Percentiles rank a stretch among this genome's conserved stretches.
These are phyloP conservation scores for Lepilemur septentrionalis DNA, from an alignment of 2,797 vertebrate genomes.

Conservation along the genomic window DNA sequence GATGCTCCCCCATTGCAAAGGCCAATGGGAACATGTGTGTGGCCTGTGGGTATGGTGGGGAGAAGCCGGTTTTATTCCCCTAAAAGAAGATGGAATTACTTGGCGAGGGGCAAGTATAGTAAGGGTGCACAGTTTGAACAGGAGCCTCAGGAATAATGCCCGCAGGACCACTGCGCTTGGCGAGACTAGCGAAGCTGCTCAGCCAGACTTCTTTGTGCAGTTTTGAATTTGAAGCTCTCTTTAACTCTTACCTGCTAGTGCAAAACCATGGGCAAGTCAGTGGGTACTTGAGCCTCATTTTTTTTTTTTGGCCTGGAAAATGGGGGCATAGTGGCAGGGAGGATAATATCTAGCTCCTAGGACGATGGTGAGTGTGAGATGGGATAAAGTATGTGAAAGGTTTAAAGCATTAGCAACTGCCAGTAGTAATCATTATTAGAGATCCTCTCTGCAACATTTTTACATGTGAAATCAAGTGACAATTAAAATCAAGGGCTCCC, in stretches of 20 bases:
- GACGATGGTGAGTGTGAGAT: background rate
- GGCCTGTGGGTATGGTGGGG: background rate
- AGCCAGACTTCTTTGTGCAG: background rate
- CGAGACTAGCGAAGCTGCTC: too few species aligned
- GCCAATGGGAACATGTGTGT: background rate
- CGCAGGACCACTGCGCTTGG: background rate
- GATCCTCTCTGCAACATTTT: background rate
- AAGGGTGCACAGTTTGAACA: accelerated
- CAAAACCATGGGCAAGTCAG: background rate
- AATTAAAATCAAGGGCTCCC: background rate
- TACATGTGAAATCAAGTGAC: background rate
- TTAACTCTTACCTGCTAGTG: background rate
- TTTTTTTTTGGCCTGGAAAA: background rate
- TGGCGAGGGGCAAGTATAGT: background rate
- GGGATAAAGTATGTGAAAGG: background rate
- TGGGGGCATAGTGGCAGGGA: too few species aligned
- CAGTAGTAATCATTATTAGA: background rate
- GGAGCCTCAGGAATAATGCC: background rate
- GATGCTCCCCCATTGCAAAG: background rate
- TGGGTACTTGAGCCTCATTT: background rate
- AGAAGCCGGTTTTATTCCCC: background rate
- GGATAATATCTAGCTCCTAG: background rate
- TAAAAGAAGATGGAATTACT: background rate
- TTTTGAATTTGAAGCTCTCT: background rate
- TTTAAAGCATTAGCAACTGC: background rate